Percentiles rank a stretch among this genome's conserved stretches.
These are phyloP conservation scores for Pantherophis alleghaniensis DNA, from an alignment of 2,797 vertebrate species.

Conservation along the genomic window DNA sequence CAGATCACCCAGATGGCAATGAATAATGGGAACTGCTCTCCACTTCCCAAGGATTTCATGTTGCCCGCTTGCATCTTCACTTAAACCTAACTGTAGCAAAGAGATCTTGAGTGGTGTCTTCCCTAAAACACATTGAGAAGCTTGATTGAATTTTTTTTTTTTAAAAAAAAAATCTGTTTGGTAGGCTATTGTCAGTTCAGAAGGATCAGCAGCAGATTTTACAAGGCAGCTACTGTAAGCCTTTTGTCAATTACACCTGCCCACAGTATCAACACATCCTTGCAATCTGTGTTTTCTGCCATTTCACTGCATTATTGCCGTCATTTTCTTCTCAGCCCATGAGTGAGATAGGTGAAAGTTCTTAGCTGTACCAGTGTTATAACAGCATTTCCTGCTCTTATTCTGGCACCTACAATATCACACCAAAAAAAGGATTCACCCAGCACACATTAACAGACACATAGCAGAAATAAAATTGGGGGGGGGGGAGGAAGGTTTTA, in stretches of 20 bases:
- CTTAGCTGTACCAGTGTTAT: background rate
- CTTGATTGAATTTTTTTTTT: background rate
- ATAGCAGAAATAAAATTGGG: background rate
- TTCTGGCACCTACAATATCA: background rate
- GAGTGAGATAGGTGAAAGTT: background rate
- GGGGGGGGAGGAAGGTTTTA: background rate
- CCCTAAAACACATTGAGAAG: background rate
- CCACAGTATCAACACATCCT: background rate
- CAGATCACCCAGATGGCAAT: background rate
- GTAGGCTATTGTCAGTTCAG: background rate
- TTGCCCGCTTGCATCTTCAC: background rate
- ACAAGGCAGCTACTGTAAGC: background rate
- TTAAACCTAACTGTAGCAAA: background rate
- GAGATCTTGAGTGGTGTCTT: background rate
- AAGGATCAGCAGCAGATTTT: background rate
- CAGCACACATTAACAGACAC: background rate
- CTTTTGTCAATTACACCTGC: background rate
- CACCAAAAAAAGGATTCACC: background rate
- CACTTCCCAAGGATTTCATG: background rate
- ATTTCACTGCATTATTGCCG: background rate
- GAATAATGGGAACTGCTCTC: background rate
- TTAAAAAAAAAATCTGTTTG: background rate
- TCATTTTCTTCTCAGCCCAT: background rate
- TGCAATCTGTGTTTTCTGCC: background rate
- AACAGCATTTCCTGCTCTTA: background rate